Evolutionary conservation across 1,140 invertebrate species (phyloP).

Genomic region (Danaus melanippus): DNA sequence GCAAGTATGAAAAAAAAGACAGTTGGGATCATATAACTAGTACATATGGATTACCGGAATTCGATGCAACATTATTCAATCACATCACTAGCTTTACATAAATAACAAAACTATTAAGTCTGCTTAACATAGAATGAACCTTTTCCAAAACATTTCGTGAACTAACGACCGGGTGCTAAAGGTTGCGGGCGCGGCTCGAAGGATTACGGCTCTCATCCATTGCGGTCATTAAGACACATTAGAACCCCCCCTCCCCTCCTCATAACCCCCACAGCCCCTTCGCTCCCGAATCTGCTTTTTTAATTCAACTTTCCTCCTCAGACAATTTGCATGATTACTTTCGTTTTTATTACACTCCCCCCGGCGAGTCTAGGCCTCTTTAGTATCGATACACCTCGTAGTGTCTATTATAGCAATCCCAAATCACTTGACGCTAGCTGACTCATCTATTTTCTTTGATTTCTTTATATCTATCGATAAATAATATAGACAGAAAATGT

Average conservation of each 20-base stretch:
- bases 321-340: constrained; percentile 69
- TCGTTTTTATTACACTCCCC: constrained; percentile 59
- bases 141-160: constrained; percentile 23
- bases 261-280: constrained; percentile 15
- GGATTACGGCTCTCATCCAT: constrained; percentile 53
- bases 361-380: constrained; percentile 17
- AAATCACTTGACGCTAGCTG: neutral
- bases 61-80: too few species aligned
- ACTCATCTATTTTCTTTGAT: too few species aligned
- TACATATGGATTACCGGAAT: neutral
- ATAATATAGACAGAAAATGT: too few species aligned
- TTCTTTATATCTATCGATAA: too few species aligned
- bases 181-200: constrained; percentile 25
- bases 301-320: constrained; percentile 66
- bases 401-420: constrained; percentile 8
- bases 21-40: too few species aligned
- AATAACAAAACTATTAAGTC: neutral
- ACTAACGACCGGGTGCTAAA: constrained; percentile 36
- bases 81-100: too few species aligned
- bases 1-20: too few species aligned
- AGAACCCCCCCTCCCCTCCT: constrained; percentile 22
- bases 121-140: constrained; percentile 9
- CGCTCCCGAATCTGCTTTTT: constrained; percentile 42
- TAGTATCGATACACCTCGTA: constrained; percentile 25
- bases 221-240: constrained; percentile 66